Base-by-base conservation (phyloP, 2,797 vertebrate species). In the Loriculus beryllinus region DNA sequence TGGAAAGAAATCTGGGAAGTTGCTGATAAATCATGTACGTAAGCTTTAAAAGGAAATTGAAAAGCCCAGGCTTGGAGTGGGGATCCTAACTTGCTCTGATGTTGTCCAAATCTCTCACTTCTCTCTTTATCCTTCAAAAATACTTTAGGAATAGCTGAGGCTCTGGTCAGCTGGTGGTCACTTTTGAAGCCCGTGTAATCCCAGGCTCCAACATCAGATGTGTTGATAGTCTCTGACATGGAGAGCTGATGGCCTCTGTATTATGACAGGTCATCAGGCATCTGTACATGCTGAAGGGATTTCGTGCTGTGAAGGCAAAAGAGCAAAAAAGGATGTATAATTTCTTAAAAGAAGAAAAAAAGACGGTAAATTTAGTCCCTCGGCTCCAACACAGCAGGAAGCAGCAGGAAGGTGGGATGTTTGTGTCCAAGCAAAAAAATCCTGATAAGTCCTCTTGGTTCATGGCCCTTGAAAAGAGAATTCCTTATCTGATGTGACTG, bases 231-330 rank as follows among this genome's bases (percentile, higher is more conserved):
- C 78, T 96, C 93, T 92, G 91, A 95, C 83, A 94, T 3, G 7
- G 63, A 78, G 92, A 92, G 71, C 79, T 0, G 0, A 14, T 82
- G 83, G 88, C 89, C 91, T 91, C 67, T 0, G 2, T 65, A 8
- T 93, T 95, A 81, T 82, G 94, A 95, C 96, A 95, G 88, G 94
- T 96, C 95, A 93, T 77, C 91, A 51, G 71, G 79, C 94, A 72
- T 86, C 87, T 92, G 65, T 86, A 74, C 3, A 1, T 84, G 78
- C 90, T 82, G 67, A 86, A 76, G 85, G 69, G 78, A 86, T 86
- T 96, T 90, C 94, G 63, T 89, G 56, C 86, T 76, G 80, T 74
- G 86, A 90, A 76, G 67, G 67, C 48, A 72, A 75, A 64, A 81
- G 86, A 78, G 42, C 22, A 69, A 82, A 94, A 94, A 90, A 72